Conservation (phyloP, 2,888 invertebrate species). For the Oscheius sp. region DNA sequence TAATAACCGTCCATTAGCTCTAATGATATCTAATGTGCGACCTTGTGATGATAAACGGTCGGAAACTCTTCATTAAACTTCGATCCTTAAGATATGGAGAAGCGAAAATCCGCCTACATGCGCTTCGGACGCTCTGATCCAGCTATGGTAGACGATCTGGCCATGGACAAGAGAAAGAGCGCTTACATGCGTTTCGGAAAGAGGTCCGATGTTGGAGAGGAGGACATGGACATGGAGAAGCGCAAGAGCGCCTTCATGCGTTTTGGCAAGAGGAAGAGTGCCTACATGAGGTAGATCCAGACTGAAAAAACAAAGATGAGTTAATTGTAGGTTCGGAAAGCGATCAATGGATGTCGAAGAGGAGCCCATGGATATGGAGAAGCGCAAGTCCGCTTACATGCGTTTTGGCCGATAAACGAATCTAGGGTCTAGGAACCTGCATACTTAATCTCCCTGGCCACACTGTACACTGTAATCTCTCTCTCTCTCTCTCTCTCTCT, state of each 20-base stretch:
- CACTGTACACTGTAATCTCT: neutral
- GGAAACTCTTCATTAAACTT: neutral
- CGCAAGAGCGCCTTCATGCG: slow-evolving; percentile 30
- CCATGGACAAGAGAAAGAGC: slow-evolving; percentile 60
- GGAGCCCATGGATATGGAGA: slow-evolving; percentile 49
- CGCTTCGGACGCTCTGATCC: slow-evolving; percentile 56
- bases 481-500: neutral
- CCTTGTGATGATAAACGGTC: neutral
- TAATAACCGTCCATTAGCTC: slow-evolving; percentile 8
- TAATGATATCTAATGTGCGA: slow-evolving; percentile 11
- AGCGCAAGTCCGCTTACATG: slow-evolving; percentile 41
- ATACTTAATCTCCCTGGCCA: neutral
- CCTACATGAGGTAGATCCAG: slow-evolving; percentile 56
- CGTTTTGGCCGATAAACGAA: slow-evolving; percentile 28
- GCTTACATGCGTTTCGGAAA: slow-evolving; percentile 63
- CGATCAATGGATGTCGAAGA: slow-evolving; percentile 46
- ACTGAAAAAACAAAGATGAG: neutral
- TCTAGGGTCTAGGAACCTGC: neutral
- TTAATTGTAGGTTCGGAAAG: slow-evolving; percentile 53
- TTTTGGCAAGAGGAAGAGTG: slow-evolving; percentile 54
- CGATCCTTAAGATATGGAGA: slow-evolving; percentile 38
- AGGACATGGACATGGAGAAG: slow-evolving; percentile 45
- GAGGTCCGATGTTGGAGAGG: slow-evolving; percentile 47
- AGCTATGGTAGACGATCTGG: slow-evolving; percentile 27
- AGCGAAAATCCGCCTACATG: slow-evolving; percentile 57